phyloP scores from a whole-genome alignment of 2,113 vertebrate species.

The Gymnorhina tibicen region DNA sequence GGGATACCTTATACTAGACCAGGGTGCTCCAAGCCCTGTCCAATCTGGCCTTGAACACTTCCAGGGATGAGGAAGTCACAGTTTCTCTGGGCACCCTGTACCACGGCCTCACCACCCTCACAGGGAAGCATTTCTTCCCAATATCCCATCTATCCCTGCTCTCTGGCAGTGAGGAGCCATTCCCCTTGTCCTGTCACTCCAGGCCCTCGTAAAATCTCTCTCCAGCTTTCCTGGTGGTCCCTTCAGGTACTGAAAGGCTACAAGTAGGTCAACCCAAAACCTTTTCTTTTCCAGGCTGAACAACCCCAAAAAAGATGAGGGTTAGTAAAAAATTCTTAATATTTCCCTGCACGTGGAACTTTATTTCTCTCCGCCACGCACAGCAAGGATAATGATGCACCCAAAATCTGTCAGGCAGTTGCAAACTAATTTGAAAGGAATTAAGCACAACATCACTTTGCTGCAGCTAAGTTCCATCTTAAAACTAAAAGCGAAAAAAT shows the following conservation, averaged over 20 bases:
- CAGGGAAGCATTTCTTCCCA: neutral
- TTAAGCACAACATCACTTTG: neutral
- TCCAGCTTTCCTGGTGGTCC: neutral
- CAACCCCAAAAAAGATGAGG: neutral
- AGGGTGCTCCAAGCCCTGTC: neutral
- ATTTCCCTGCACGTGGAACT: neutral
- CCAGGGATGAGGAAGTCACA: neutral
- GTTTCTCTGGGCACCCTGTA: neutral
- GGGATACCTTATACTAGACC: neutral
- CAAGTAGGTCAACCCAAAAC: neutral
- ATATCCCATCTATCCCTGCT: rapidly evolving
- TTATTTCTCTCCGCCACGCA: neutral
- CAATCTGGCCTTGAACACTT: neutral
- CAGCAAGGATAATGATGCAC: neutral
- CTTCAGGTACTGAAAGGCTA: neutral
- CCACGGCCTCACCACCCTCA: rapidly evolving
- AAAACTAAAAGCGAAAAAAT: neutral
- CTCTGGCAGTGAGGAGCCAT: neutral
- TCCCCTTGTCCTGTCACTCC: neutral
- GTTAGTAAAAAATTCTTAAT: neutral
- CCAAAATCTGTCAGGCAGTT: neutral
- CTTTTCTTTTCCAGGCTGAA: neutral
- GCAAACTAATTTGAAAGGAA: neutral
- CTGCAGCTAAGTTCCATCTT: neutral
- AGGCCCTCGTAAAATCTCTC: neutral